These are phyloP conservation scores for Patiria pectinifera DNA, from an alignment of 53 echinoderm and acorn worm species.

Conservation along the genomic window DNA sequence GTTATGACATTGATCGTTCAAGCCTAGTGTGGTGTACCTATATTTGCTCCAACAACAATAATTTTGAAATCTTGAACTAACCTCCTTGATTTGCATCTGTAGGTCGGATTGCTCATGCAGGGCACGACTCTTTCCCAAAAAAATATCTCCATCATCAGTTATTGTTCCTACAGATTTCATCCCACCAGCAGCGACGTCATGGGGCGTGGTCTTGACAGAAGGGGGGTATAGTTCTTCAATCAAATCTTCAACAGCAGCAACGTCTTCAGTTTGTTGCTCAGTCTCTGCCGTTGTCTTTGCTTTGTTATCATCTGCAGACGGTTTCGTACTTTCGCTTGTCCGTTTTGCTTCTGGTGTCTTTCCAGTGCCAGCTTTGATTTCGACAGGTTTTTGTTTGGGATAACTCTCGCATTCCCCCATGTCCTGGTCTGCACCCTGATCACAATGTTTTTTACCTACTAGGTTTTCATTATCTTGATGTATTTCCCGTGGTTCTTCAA, in stretches of 20 bases:
- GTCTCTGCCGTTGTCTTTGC: background rate
- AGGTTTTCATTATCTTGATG: background rate
- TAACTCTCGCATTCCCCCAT: background rate
- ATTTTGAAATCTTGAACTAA: background rate
- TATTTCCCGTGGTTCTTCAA: background rate
- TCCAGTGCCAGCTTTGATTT: background rate
- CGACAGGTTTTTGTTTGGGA: background rate
- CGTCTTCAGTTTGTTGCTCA: background rate
- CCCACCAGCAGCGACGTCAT: background rate
- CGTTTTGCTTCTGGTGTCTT: background rate
- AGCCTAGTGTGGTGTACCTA: too few species aligned
- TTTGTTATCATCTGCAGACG: background rate
- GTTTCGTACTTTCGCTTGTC: background rate
- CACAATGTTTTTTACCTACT: background rate
- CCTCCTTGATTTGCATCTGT: conserved; percentile 17
- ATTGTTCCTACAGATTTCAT: background rate
- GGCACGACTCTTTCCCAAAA: background rate
- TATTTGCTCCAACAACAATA: too few species aligned
- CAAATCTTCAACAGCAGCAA: background rate
- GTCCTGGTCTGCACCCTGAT: background rate
- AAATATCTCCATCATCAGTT: background rate
- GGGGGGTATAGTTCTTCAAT: background rate
- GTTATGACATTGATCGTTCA: too few species aligned
- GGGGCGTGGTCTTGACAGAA: background rate
- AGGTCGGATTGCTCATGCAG: background rate